A percentile compares a stretch with the other conserved stretches of the same genome.
Evolutionary conservation across 2,797 vertebrate genomes (phyloP).

Genomic region (Lophotriccus pileatus): DNA sequence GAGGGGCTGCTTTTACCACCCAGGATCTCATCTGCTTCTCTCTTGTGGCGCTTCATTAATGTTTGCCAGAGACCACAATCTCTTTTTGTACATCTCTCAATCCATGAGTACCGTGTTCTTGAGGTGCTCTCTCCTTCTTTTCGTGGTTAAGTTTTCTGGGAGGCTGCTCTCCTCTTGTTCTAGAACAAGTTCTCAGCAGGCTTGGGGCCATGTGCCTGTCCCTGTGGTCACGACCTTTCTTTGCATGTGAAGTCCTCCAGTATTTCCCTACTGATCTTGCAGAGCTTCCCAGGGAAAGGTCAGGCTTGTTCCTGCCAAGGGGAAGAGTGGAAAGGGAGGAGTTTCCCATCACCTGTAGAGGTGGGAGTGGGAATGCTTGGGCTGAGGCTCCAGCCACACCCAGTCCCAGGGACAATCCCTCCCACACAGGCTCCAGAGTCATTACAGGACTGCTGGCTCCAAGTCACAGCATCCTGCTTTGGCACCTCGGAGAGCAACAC

Average conservation of each 20-base stretch:
- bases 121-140: not conserved
- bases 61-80: not conserved
- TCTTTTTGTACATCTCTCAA: not conserved
- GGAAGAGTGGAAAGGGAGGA: not conserved
- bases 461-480: not conserved
- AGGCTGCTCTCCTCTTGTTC: not conserved
- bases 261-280: not conserved
- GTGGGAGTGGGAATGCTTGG: not conserved
- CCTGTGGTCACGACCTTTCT: not conserved
- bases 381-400: constrained; percentile 1
- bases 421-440: not conserved
- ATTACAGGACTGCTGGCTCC: not conserved
- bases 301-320: not conserved
- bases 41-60: not conserved
- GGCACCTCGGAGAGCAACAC: not conserved
- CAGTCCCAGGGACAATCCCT: not conserved
- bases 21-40: not conserved
- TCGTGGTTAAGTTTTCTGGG: not conserved
- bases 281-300: not conserved
- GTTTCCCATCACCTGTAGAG: constrained; percentile 11
- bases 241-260: not conserved
- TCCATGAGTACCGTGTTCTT: not conserved
- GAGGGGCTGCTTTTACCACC: not conserved
- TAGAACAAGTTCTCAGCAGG: not conserved
- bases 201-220: not conserved